Evolutionary conservation across 2,888 invertebrate genomes (phyloP).

Genomic region (Phrixothrix hirtus): DNA sequence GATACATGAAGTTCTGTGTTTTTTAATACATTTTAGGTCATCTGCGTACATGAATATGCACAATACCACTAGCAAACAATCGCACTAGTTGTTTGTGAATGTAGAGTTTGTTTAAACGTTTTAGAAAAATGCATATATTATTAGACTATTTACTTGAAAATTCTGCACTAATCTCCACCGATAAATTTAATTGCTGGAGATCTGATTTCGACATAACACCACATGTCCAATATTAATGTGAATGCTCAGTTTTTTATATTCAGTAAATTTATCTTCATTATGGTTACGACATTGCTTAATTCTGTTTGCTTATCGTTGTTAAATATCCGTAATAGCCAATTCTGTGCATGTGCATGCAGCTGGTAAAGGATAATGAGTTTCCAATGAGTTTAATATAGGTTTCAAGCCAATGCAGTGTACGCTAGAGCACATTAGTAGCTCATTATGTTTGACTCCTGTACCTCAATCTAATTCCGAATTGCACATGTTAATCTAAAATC

Average conservation of each 20-base stretch:
- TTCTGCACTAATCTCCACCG: conserved; percentile 35
- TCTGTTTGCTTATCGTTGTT: conserved; percentile 18
- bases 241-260: conserved; percentile 28
- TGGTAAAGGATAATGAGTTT: conserved; percentile 30
- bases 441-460: conserved; percentile 13
- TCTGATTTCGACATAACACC: conserved; percentile 31
- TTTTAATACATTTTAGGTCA: no score
- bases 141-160: conserved; percentile 36
- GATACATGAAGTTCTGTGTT: no score
- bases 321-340: conserved; percentile 19
- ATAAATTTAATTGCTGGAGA: conserved; percentile 34
- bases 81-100: no score
- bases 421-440: conserved; percentile 18
- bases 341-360: conserved; percentile 19
- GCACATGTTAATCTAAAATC: conserved; percentile 28
- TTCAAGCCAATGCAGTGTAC: conserved; percentile 22
- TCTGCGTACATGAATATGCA: no score
- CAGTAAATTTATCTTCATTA: conserved; percentile 29
- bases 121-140: conserved; percentile 25
- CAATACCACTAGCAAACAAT: no score
- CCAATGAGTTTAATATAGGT: conserved; percentile 29
- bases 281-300: conserved; percentile 30
- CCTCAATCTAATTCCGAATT: conserved; percentile 8
- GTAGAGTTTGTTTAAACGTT: no score
- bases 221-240: conserved; percentile 31